Evolutionary conservation across 2,888 invertebrate genomes (phyloP).

Genomic region (Venusia cambrica): DNA sequence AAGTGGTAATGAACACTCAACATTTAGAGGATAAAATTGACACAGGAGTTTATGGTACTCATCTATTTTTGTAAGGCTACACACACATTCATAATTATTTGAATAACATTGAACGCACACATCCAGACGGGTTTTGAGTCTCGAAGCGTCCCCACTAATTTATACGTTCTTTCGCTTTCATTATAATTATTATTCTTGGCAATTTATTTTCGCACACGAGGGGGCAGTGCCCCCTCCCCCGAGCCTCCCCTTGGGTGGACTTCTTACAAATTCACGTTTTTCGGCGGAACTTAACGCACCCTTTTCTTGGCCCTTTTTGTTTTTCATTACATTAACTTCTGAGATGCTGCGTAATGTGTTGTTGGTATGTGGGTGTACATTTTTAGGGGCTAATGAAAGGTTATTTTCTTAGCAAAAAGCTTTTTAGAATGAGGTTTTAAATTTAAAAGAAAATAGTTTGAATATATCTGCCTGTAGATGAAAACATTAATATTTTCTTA

Average conservation of each 20-base stretch:
- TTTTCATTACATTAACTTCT: constrained; percentile 82
- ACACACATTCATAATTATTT: constrained; percentile 26
- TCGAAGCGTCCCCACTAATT: constrained; percentile 78
- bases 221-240: constrained; percentile 64
- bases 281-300: constrained; percentile 80
- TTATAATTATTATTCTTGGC: constrained; percentile 82
- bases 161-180: constrained; percentile 82
- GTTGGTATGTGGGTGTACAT: constrained; percentile 58
- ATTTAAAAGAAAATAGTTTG: constrained; percentile 13
- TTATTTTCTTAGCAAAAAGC: constrained; percentile 27
- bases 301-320: constrained; percentile 81
- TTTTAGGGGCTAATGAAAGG: constrained; percentile 54
- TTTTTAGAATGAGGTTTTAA: constrained; percentile 2
- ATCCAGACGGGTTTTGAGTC: constrained; percentile 52
- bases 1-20: too few species aligned
- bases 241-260: constrained; percentile 55
- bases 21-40: too few species aligned
- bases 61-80: constrained; percentile 18
- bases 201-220: constrained; percentile 82
- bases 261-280: constrained; percentile 81
- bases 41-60: too few species aligned
- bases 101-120: constrained; percentile 46
- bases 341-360: constrained; percentile 73
- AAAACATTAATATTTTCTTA: too few species aligned
- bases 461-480: too few species aligned